Conservation (phyloP, 64 coral and sea anemone genomes). For the Stichodactyla mertensii region DNA sequence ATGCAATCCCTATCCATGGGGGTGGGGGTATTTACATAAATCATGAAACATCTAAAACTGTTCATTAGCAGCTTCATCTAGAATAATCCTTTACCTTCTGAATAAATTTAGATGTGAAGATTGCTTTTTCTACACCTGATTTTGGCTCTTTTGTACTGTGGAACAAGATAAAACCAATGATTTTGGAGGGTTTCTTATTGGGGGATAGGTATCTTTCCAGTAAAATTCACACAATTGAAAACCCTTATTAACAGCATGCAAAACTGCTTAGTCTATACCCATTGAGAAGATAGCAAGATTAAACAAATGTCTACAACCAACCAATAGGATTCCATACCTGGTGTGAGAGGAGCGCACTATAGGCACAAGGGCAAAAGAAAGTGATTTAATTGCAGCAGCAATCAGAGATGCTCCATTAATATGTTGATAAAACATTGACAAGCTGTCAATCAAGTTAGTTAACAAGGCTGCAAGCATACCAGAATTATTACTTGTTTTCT, state of each 20-base stretch:
- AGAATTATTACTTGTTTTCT: slow-evolving; percentile 6
- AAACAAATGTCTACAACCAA: too few relatives aligned
- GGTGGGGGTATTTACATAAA: too few relatives aligned
- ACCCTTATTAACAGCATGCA: too few relatives aligned
- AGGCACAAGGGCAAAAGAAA: slow-evolving; percentile 32
- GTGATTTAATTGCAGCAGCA: slow-evolving; percentile 32
- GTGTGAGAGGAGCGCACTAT: slow-evolving; percentile 44
- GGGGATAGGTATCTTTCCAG: too few relatives aligned
- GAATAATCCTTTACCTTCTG: slow-evolving; percentile 46
- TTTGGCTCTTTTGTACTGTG: background rate
- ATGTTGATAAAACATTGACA: slow-evolving; percentile 74
- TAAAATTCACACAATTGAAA: too few relatives aligned
- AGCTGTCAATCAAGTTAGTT: slow-evolving; percentile 58
- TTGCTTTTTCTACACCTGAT: background rate
- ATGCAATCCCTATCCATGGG: too few relatives aligned
- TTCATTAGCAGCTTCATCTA: background rate
- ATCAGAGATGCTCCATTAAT: slow-evolving; percentile 51
- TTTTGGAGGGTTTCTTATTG: background rate
- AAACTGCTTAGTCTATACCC: too few relatives aligned
- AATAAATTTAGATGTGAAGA: slow-evolving; percentile 71
- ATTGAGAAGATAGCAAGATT: too few relatives aligned
- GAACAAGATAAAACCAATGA: background rate
- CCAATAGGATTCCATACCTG: slow-evolving; percentile 23
- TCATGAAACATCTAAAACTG: too few relatives aligned
- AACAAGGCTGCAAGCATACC: slow-evolving; percentile 42